Percentiles rank a stretch among this genome's conserved stretches.
These are phyloP conservation scores for Acronicta aceris DNA, from an alignment of 2,888 invertebrate genomes.

Conservation along the genomic window DNA sequence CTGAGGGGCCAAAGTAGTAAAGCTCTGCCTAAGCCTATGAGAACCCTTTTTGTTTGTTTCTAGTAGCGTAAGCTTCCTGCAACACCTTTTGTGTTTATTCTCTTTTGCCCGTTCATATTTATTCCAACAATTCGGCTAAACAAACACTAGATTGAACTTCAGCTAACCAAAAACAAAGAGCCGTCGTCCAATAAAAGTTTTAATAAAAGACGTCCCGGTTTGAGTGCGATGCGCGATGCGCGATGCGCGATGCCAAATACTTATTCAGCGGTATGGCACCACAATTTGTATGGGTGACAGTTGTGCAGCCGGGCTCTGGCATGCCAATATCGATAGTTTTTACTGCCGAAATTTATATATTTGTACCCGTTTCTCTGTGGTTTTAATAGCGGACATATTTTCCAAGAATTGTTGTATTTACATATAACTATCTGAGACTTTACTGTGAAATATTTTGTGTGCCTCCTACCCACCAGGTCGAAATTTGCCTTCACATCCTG, in stretches of 20 bases:
- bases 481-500: too few species aligned
- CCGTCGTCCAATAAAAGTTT: constrained; percentile 43
- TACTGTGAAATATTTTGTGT: not conserved
- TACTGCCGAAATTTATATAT: constrained; percentile 46
- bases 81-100: not conserved
- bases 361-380: constrained; percentile 18
- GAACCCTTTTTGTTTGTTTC: too few species aligned
- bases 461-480: too few species aligned
- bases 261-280: constrained; percentile 54
- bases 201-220: constrained; percentile 48
- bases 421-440: not conserved
- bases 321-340: constrained; percentile 53
- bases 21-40: too few species aligned
- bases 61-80: too few species aligned
- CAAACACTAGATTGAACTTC: constrained; percentile 35
- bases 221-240: constrained; percentile 10
- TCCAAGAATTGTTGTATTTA: constrained; percentile 29
- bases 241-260: constrained; percentile 45
- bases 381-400: constrained; percentile 45
- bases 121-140: not conserved
- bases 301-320: constrained; percentile 41
- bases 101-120: not conserved
- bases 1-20: too few species aligned
- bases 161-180: constrained; percentile 32
- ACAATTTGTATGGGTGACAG: constrained; percentile 51